phyloP scores from a whole-genome alignment of 2,888 invertebrate species.

The Eudasyphora cyanicolor region DNA sequence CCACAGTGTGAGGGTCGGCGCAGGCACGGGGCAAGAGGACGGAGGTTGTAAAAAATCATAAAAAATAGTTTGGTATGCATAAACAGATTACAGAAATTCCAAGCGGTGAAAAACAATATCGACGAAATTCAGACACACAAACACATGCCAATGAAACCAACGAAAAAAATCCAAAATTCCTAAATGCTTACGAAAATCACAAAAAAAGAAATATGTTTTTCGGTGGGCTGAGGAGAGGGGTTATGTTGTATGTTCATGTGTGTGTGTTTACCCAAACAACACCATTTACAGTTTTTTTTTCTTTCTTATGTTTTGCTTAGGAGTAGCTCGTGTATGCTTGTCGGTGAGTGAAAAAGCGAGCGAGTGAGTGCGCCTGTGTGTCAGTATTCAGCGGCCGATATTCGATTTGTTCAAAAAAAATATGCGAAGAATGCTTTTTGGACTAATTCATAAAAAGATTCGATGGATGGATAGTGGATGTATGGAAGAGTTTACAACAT shows the following conservation, averaged over 20 bases:
- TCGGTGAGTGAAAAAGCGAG: too few relatives aligned
- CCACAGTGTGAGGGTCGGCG: not conserved
- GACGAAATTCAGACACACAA: slow-evolving; percentile 13
- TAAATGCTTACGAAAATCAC: slow-evolving; percentile 62
- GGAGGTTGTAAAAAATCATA: slow-evolving; percentile 30
- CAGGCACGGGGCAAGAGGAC: too few relatives aligned
- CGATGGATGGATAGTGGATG: not conserved
- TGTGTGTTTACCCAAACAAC: not conserved
- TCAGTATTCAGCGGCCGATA: not conserved
- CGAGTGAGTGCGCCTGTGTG: not conserved
- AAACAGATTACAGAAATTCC: slow-evolving; percentile 52
- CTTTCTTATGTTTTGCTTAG: not conserved
- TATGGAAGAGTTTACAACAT: slow-evolving; percentile 1
- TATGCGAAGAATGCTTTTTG: slow-evolving; percentile 46
- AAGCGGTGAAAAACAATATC: slow-evolving; percentile 30
- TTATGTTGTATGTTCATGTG: not conserved
- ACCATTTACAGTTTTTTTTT: slow-evolving; percentile 13
- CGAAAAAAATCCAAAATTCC: slow-evolving; percentile 60
- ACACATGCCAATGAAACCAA: slow-evolving; percentile 12
- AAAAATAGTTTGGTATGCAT: slow-evolving; percentile 49
- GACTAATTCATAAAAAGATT: slow-evolving; percentile 53
- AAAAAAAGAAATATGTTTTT: slow-evolving; percentile 26
- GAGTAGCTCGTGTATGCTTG: not conserved
- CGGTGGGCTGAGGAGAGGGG: not conserved
- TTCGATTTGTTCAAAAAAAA: slow-evolving; percentile 31